Base-by-base conservation (phyloP, 2,113 vertebrate species). In the Pygoscelis antarcticus region DNA sequence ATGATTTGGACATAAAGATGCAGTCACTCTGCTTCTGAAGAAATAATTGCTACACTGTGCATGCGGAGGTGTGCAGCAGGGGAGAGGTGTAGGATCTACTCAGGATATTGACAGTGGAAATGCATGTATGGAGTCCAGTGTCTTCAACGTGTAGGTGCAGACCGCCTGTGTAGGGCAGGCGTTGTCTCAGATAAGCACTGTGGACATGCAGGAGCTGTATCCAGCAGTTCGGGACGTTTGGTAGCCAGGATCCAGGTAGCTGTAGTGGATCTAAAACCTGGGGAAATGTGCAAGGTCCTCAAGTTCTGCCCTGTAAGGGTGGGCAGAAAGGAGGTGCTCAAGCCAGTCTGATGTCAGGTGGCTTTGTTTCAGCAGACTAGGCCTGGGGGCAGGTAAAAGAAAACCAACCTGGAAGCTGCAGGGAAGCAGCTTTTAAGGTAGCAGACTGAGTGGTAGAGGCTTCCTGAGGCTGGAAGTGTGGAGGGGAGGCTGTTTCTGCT, bases 141-240 rank as follows among this genome's bases (percentile, higher is more conserved):
- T 58, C 34, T 81, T 81, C 76, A 40, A 3, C 0, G 1, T 42
- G 18, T 61, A 21, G 38, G 25, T 42, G 23, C 23, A 69, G 68
- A 57, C 23, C 2, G 0, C 26, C 38, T 3, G 1, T 0, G 0
- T 16, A 75, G 69, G 42, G 16, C 40, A 44, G 16, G 27, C 4
- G 1, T 52, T 54, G 52, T 32, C 38, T 83, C 25, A 36, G 25
- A 6, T 60, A 66, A 54, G 17, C 38, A 13, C 54, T 34, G 38
- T 44, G 54, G 40, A 21, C 4, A 5, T n/a, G 44, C 16, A 54
- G 34, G 36, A 61, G 54, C 61, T 75, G 15, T 61, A n/a, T 57
- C 42, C 22, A 30, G n/a, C 68, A 80, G 40, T 68, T 61, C 2
- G 1, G 38, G 30, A 6, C 36, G 25, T 66, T 54, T 72, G 60